These are phyloP conservation scores for Endotricha flammealis DNA, from an alignment of 2,888 invertebrate genomes.

Conservation along the genomic window DNA sequence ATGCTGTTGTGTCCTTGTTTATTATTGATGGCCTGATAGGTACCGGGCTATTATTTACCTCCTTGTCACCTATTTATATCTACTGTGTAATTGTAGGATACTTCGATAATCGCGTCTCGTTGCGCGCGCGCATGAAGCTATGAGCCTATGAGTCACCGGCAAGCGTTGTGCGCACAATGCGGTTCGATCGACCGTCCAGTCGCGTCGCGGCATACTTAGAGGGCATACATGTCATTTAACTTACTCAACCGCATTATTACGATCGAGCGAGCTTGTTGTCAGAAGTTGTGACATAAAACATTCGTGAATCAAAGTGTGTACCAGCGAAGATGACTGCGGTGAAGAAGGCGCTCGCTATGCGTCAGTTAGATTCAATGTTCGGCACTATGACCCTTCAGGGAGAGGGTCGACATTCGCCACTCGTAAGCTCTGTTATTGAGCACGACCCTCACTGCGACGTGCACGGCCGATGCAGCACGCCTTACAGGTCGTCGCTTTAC, in stretches of 20 bases:
- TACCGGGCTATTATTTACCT: slow-evolving; percentile 63
- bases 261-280: slow-evolving; percentile 32
- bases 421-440: slow-evolving; percentile 76
- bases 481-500: slow-evolving; percentile 64
- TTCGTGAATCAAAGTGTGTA: slow-evolving; percentile 28
- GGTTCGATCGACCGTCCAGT: slow-evolving; percentile 67
- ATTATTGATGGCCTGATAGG: slow-evolving; percentile 42
- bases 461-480: slow-evolving; percentile 78
- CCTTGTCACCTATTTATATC: slow-evolving; percentile 61
- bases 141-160: slow-evolving; percentile 71
- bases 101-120: slow-evolving; percentile 56
- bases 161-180: slow-evolving; percentile 70
- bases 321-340: slow-evolving; percentile 65
- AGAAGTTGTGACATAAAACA: slow-evolving; percentile 43
- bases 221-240: slow-evolving; percentile 69
- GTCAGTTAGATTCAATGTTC: slow-evolving; percentile 85
- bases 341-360: slow-evolving; percentile 82
- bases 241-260: slow-evolving; percentile 39
- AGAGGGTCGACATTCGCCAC: slow-evolving; percentile 59
- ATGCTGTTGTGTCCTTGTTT: slow-evolving; percentile 47
- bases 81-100: slow-evolving; percentile 63
- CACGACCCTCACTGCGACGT: slow-evolving; percentile 83
- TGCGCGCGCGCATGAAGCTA: slow-evolving; percentile 66
- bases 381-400: slow-evolving; percentile 80
- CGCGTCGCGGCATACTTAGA: slow-evolving; percentile 70